Conservation (phyloP, 2,888 invertebrate species). For the Drosophila mimica region DNA sequence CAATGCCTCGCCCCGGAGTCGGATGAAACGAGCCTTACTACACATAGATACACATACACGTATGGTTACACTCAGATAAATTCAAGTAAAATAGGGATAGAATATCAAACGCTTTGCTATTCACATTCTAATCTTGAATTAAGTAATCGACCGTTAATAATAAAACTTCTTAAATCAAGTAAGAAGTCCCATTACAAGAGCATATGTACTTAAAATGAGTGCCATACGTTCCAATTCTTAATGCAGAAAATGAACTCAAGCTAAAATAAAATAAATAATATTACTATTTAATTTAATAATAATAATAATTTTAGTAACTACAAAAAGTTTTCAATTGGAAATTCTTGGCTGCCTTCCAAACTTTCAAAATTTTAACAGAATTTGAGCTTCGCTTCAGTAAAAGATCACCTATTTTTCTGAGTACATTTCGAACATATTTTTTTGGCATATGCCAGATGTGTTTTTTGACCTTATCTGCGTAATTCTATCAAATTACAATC, state of each 20-base stretch:
- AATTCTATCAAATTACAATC: constrained; percentile 69
- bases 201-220: neutral
- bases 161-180: neutral
- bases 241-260: neutral
- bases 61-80: neutral
- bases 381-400: neutral
- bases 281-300: neutral
- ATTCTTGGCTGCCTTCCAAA: neutral
- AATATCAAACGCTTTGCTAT: neutral
- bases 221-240: neutral
- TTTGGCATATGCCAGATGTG: constrained; percentile 41
- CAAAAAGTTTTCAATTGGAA: neutral
- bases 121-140: neutral
- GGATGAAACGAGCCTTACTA: constrained; percentile 52
- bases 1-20: constrained; percentile 34
- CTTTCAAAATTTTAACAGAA: neutral
- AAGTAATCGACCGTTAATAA: neutral
- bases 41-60: neutral
- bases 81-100: neutral
- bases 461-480: constrained; percentile 60
- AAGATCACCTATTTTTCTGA: neutral
- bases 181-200: neutral
- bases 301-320: no score
- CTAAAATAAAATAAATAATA: neutral
- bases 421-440: constrained; percentile 31